Evolutionary conservation across 2,113 vertebrate genomes (phyloP).

Genomic region (Hyaena hyaena): DNA sequence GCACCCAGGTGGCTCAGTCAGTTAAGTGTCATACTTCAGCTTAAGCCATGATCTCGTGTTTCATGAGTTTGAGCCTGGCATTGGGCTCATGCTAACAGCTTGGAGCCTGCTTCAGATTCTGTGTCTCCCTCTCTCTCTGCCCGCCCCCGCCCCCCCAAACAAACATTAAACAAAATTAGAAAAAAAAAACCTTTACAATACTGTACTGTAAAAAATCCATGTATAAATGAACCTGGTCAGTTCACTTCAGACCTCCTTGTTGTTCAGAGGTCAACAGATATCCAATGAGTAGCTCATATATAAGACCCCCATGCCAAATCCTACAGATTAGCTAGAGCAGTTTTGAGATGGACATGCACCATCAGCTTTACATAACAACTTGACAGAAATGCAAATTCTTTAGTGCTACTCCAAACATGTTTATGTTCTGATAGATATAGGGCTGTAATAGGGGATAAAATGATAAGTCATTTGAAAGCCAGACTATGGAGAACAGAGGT

Average conservation of each 20-base stretch:
- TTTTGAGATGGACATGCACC: not conserved
- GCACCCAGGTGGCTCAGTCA: too few relatives aligned
- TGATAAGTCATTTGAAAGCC: not conserved
- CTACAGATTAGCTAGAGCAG: not conserved
- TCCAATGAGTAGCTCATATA: not conserved
- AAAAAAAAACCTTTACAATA: not conserved
- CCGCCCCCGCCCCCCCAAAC: too few relatives aligned
- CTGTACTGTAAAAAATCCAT: not conserved
- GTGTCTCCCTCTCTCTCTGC: too few relatives aligned
- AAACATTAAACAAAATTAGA: not conserved
- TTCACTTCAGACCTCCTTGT: not conserved
- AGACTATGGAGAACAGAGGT: not conserved
- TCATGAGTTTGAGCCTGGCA: too few relatives aligned
- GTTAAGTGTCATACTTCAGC: too few relatives aligned
- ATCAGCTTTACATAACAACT: constrained; percentile 12
- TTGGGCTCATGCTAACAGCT: too few relatives aligned
- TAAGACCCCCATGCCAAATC: not conserved
- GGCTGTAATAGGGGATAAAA: not conserved
- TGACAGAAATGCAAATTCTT: not conserved
- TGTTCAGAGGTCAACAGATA: not conserved
- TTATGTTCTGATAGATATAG: not conserved
- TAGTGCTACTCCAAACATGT: not conserved
- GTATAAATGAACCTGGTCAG: not conserved
- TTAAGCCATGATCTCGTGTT: too few relatives aligned
- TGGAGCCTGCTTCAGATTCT: too few relatives aligned